Conservation (phyloP, 1,140 invertebrate genomes). For the Camponotus vicinus region DNA sequence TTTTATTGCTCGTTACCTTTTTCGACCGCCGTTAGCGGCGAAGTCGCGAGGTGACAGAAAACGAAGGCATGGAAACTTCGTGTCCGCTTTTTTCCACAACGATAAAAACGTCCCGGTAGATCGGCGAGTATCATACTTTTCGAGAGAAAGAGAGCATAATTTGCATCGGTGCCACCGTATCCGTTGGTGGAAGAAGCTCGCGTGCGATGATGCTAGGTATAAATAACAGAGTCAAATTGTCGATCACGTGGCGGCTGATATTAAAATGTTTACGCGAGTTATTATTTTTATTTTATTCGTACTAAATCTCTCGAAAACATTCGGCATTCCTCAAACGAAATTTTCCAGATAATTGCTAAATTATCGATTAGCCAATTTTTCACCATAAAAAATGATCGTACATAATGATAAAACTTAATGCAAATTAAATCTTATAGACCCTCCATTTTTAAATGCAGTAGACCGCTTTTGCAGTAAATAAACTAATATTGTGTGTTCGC, state of each 20-base stretch:
- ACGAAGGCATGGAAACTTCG: conserved; percentile 69
- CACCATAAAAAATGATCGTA: not conserved
- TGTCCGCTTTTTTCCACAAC: conserved; percentile 67
- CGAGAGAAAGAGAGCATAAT: conserved; percentile 58
- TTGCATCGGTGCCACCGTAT: conserved; percentile 35
- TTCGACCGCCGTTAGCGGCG: conserved; percentile 69
- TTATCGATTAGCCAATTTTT: not conserved
- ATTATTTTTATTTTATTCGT: not conserved
- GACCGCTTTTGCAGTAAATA: not conserved
- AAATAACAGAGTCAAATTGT: conserved; percentile 35
- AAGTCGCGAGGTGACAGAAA: conserved; percentile 72
- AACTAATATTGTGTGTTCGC: not conserved
- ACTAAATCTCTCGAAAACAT: not conserved
- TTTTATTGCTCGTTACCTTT: conserved; percentile 66
- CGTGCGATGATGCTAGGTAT: not conserved
- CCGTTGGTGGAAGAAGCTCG: not conserved
- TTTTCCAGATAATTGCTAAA: not conserved
- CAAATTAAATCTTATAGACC: not conserved
- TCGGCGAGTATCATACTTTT: conserved; percentile 73
- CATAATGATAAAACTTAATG: not conserved
- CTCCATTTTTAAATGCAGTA: not conserved
- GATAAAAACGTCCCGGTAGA: conserved; percentile 74
- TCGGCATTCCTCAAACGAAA: not conserved
- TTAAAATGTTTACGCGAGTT: not conserved
- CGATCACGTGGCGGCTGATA: not conserved